Base-by-base conservation (phyloP, 2,113 vertebrate genomes). In the Chascanopsetta lugubris region DNA sequence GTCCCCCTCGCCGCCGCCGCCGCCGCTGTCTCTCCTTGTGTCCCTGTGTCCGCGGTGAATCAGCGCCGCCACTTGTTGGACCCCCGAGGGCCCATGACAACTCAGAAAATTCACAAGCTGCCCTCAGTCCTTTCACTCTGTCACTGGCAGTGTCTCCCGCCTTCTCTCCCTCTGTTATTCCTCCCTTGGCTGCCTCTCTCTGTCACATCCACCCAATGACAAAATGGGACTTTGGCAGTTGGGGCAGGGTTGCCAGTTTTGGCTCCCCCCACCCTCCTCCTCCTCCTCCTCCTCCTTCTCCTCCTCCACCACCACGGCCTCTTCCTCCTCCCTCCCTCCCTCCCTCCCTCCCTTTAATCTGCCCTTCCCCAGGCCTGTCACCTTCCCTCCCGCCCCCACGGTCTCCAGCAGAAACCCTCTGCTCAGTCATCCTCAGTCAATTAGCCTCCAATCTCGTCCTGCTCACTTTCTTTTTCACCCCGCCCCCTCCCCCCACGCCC, bases 201-300 rank as follows among this genome's bases (percentile, higher is more conserved):
- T 80, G 88, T 87, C 87, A 85, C 85, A 85, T 69, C 73, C 78
- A 84, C 83, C 85, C 79, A 88, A 82, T 87, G 88, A 90, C 87
- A 89, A 85, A 87, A 78, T 84, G 86, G 61, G 69, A 72, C 80
- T 90, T 90, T 90, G 85, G 85, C 88, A 90, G 79, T 88, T 85
- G 76, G 86, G 84, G 88, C 83, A 87, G 85, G 81, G 81, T 91
- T 91, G 89, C 88, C 89, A 89, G 86, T 85, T 89, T 89, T 83
- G 77, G 69, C 90, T 91, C 88, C 81, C 83, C 34, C 34, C 34
- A 13, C 82, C 83, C 87, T 83, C 80, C 85, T 78, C 76, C 75
- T 69, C 77, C 64, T 71, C 49, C 40, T 51, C 63, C 68, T n/a
- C n/a, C n/a, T n/a, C n/a, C n/a, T n/a, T n/a, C n/a, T n/a, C n/a